phyloP scores from a whole-genome alignment of 2,888 invertebrate genomes.

The Drosophila neotestacea region DNA sequence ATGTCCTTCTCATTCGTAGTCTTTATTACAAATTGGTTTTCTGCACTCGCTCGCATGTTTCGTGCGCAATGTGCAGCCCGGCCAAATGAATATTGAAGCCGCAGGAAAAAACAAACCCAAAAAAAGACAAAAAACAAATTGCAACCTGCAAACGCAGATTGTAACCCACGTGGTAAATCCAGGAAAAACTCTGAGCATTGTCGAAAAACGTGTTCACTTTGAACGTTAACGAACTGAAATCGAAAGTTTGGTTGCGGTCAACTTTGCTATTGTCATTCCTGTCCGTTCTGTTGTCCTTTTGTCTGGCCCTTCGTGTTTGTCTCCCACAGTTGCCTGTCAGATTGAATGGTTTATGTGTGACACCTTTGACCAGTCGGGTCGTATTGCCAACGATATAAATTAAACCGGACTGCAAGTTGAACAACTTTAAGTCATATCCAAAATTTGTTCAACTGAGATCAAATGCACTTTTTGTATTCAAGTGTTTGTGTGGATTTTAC shows the following conservation, averaged over 20 bases:
- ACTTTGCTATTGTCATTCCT: conserved; percentile 57
- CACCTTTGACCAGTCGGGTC: conserved; percentile 76
- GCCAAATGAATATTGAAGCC: conserved; percentile 68
- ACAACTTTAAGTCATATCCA: conserved; percentile 44
- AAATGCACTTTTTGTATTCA: not conserved
- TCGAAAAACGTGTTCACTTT: conserved; percentile 69
- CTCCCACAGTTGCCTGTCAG: conserved; percentile 68
- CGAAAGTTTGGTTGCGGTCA: conserved; percentile 75
- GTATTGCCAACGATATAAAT: conserved; percentile 73
- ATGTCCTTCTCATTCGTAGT: conserved; percentile 60
- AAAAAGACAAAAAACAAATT: conserved; percentile 54
- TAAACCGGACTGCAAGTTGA: conserved; percentile 49
- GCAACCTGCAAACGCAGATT: conserved; percentile 45
- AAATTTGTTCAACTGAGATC: conserved; percentile 19
- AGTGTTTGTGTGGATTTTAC: not conserved
- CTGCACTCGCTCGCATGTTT: conserved; percentile 75
- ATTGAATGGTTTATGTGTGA: conserved; percentile 78
- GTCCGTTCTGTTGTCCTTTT: conserved; percentile 13
- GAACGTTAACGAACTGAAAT: conserved; percentile 77
- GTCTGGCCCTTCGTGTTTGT: conserved; percentile 21
- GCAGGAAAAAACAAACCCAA: conserved; percentile 25
- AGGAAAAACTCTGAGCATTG: conserved; percentile 42
- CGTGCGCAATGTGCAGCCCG: conserved; percentile 74
- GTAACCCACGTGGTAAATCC: conserved; percentile 54
- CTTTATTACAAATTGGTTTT: conserved; percentile 81